phyloP scores from a whole-genome alignment of 2,113 vertebrate genomes.

The Pseudopodoces humilis region DNA sequence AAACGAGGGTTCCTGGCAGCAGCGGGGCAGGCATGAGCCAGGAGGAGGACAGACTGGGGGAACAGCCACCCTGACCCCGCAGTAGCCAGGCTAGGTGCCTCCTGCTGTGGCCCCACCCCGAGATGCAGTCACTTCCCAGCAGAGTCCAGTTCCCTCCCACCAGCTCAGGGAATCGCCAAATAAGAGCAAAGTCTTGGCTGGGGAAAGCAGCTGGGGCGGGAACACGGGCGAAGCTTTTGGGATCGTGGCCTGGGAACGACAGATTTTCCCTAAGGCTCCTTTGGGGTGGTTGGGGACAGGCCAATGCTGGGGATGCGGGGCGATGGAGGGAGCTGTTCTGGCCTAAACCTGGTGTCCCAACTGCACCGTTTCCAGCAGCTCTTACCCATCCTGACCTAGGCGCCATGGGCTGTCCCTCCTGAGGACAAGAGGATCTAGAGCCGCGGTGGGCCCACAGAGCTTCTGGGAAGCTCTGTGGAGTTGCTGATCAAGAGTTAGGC shows the following conservation, averaged over 20 bases:
- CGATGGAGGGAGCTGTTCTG: not conserved
- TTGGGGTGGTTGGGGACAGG: not conserved
- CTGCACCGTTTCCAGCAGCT: not conserved
- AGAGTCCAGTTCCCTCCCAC: conserved; percentile 46
- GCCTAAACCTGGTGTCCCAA: not conserved
- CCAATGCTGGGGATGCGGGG: rapidly evolving
- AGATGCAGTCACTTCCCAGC: conserved; percentile 49
- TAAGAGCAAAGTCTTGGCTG: conserved; percentile 49
- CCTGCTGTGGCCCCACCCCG: conserved; percentile 33
- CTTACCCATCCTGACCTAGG: not conserved
- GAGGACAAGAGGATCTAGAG: not conserved
- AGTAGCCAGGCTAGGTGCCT: not conserved
- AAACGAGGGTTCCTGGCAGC: not conserved
- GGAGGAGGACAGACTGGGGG: not conserved
- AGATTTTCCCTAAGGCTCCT: not conserved
- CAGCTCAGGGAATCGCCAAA: conserved; percentile 56
- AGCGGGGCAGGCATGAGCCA: not conserved
- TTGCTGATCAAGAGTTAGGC: not conserved
- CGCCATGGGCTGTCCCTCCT: rapidly evolving
- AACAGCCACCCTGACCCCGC: rapidly evolving
- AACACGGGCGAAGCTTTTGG: not conserved
- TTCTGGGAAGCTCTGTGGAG: not conserved
- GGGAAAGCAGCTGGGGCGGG: conserved; percentile 18
- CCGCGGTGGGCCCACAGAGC: rapidly evolving
- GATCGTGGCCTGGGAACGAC: not conserved